phyloP scores from a whole-genome alignment of 2,797 vertebrate species.

The Decapterus maruadsi region DNA sequence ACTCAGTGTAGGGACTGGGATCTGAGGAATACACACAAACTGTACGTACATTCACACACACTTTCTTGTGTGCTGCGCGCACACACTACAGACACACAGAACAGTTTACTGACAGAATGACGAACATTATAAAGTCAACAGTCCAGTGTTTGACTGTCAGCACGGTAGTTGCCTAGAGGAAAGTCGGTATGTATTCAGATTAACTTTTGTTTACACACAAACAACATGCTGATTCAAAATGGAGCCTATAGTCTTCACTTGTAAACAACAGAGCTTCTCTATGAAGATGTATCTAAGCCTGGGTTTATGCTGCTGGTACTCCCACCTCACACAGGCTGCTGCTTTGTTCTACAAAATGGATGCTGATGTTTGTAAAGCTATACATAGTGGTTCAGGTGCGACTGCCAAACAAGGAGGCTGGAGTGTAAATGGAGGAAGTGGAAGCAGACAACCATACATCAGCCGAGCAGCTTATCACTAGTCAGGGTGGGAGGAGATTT shows the following conservation, averaged over 20 bases:
- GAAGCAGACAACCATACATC: slow-evolving; percentile 6
- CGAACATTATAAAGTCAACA: slow-evolving; percentile 53
- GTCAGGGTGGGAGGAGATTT: not conserved
- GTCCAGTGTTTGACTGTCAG: slow-evolving; percentile 54
- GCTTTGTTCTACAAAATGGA: slow-evolving; percentile 18
- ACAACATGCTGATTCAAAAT: slow-evolving; percentile 56
- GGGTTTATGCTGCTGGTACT: slow-evolving; percentile 37
- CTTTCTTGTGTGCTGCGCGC: slow-evolving; percentile 4
- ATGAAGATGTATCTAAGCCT: slow-evolving; percentile 34
- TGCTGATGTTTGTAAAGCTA: slow-evolving; percentile 13
- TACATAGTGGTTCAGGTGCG: not conserved
- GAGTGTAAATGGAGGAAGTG: not conserved
- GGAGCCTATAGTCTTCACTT: slow-evolving; percentile 22
- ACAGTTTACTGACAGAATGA: slow-evolving; percentile 56
- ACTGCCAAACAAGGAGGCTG: slow-evolving; percentile 17
- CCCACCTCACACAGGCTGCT: slow-evolving; percentile 27
- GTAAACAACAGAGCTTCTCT: slow-evolving; percentile 40
- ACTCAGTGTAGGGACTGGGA: slow-evolving; percentile 26
- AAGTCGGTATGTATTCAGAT: slow-evolving; percentile 40
- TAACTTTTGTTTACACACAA: slow-evolving; percentile 53
- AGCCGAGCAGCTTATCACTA: not conserved
- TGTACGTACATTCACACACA: not conserved
- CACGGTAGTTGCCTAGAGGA: slow-evolving; percentile 35
- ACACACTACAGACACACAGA: slow-evolving; percentile 46
- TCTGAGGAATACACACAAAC: slow-evolving; percentile 30